Evolutionary conservation across 2,888 invertebrate genomes (phyloP), one percentile per base, ranked within the genome.

Genomic region (Nomada goodeniana): DNA sequence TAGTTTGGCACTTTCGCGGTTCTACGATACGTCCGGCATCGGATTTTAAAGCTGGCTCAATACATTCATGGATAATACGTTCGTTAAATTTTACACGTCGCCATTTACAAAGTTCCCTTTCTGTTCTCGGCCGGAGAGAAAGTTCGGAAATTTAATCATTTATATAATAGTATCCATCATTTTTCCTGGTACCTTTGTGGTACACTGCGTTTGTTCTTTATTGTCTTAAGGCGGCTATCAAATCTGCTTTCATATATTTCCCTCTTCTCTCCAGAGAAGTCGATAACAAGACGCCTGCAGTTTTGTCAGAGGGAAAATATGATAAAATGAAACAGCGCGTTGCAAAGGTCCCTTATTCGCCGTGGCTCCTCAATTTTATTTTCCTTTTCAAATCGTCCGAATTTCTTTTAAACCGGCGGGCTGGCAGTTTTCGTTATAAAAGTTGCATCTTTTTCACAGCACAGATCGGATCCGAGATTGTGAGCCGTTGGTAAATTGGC

Each of bases 301-400:
- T 23, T 20, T 47, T 26, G 29, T 68, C 52, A 13, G 9, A 20
- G 53, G 15, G 53, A 20, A 50, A 20, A 74, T 77, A 74, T 7
- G 36, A 36, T 36, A 36, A 78, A 76, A 63, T 55, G 76, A 55
- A 76, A 63, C 55, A 36, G 50, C 13, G 5, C 61, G 20, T 26
- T 42, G 10, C 20, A 9, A 44, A 15, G 52, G 13, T 61, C 26
- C 23, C 10, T 26, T 23, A 1, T 42, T 44, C n/a, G 13, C 9
- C 13, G 29, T 36, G 44, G 23, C 15, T 36, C 60, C 55, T 63
- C 63, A 57, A 73, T 73, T 59, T 52, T 63, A 44, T 64, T 63
- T n/a, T n/a, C 11, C 44, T 9, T n/a, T 26, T 23, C 36, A 23
- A 63, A 36, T 50, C 15, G n/a, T 2, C 20, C 15, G 50, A 29